These are phyloP conservation scores for Atta cephalotes DNA, from an alignment of 1,140 invertebrate species.

Conservation along the genomic window DNA sequence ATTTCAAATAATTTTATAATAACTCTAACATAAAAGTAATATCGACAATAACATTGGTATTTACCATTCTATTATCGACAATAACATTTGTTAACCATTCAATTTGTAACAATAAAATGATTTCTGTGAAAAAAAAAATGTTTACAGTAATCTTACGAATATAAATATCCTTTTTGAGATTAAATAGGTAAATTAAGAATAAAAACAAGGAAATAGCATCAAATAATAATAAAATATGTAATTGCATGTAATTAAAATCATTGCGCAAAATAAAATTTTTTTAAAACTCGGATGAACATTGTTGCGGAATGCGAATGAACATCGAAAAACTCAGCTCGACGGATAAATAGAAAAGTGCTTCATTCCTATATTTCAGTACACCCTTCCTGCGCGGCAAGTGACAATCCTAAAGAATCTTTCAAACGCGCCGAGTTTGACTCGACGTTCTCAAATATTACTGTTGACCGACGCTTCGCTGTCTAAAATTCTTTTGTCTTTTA, in stretches of 20 bases:
- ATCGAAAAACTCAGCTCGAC: neutral
- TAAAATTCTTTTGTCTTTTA: conserved; percentile 69
- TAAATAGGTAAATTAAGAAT: neutral
- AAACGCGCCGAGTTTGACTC: conserved; percentile 66
- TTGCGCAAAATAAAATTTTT: conserved; percentile 8
- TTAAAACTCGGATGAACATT: neutral
- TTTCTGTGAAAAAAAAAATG: neutral
- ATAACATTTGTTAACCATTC: neutral
- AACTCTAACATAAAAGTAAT: neutral
- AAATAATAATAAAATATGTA: conserved; percentile 2
- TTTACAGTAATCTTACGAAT: neutral
- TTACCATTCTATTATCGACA: neutral
- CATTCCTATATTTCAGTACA: conserved; percentile 45
- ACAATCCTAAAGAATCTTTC: conserved; percentile 78
- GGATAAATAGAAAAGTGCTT: conserved; percentile 35
- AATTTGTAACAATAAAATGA: neutral
- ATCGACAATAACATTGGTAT: too few species aligned
- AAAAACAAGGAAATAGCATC: neutral
- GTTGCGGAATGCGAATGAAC: neutral
- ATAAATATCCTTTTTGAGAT: neutral
- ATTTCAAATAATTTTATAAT: neutral
- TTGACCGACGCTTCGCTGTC: conserved; percentile 73
- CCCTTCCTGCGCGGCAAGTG: conserved; percentile 75
- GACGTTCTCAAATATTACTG: conserved; percentile 80
- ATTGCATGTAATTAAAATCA: neutral